These are phyloP conservation scores for Littorina saxatilis DNA, from an alignment of 1,140 invertebrate species.

Conservation along the genomic window DNA sequence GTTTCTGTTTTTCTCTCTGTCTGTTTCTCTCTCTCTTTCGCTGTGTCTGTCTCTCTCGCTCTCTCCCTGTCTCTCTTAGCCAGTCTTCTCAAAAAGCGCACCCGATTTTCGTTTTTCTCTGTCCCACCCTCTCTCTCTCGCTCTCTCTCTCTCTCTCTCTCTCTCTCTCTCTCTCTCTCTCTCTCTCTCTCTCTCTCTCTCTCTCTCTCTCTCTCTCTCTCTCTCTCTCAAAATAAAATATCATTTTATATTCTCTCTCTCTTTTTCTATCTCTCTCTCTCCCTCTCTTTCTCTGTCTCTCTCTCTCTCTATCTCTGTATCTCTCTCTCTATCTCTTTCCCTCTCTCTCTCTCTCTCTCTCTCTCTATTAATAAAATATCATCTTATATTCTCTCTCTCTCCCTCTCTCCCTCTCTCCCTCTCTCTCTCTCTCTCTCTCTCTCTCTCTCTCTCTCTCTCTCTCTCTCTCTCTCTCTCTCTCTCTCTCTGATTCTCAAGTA, in stretches of 20 bases:
- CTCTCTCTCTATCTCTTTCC: not conserved
- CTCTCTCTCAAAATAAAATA: too few relatives aligned
- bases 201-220: too few relatives aligned
- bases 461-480: constrained; percentile 28
- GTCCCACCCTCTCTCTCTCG: too few relatives aligned
- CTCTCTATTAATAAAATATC: not conserved
- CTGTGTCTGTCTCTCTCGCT: not conserved
- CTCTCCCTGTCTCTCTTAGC: not conserved
- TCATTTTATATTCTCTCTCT: constrained; percentile 1
- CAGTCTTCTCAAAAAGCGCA: too few relatives aligned
- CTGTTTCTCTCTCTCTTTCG: too few relatives aligned
- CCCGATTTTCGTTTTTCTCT: too few relatives aligned
- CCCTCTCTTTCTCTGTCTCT: not conserved
- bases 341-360: not conserved
- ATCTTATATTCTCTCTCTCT: not conserved
- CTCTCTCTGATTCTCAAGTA: constrained; percentile 19
- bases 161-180: too few relatives aligned
- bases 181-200: too few relatives aligned
- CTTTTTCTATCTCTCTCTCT: not conserved
- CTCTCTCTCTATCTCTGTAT: not conserved
- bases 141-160: too few relatives aligned
- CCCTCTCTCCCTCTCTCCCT: not conserved
- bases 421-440: constrained; percentile 4
- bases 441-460: constrained; percentile 28
- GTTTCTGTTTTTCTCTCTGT: too few relatives aligned